Base-by-base conservation (phyloP, 2,113 vertebrate genomes). In the Psilopsiagon aurifrons region DNA sequence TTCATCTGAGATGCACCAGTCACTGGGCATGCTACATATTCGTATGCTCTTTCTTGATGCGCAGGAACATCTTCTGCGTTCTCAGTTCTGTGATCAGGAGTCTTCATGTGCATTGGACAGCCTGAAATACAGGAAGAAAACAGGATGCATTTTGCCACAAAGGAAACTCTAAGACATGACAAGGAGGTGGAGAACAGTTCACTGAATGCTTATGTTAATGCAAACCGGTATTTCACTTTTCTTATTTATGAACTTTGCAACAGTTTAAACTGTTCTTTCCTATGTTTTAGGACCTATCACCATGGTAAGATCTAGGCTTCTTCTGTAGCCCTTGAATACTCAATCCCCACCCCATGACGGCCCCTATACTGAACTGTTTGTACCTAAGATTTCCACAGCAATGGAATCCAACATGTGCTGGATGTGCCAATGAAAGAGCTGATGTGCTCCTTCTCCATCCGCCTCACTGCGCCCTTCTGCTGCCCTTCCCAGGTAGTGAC, bases 11-110 rank as follows among this genome's bases (percentile, higher is more conserved):
- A 88, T 44, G 78, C 90, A 39, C 96, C 97, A n/a, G 90, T 98
- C 96, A 99, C 97, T 0, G 99, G 99, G 95, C 99, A 99, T 17
- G 97, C 97, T 62, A 99, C 99, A 47, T 98, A 99, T 73, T 98
- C 98, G 41, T 99, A 99, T 0, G 98, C 98, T 31, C 98, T 96
- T 46, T 99, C 98, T 19, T 99, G 98, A 97, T 99, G 99, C 27
- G 88, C 98, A 43, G 99, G 99, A 37, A 97, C 95, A 60, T 98
- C 73, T 1, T 52, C 73, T 75, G 92, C 75, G 7, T 59, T 97
- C 74, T 95, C 95, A 51, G 57, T 15, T 59, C 57, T 37, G 0
- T 23, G 14, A 41, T 89, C 95, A 60, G 95, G 70, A n/a, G 98
- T 13, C 66, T 97, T 96, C 75, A 83, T 57, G 43, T 98, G 98